Base-by-base conservation (phyloP, 2,888 invertebrate species). In the Lasioglossum pauxillum region DNA sequence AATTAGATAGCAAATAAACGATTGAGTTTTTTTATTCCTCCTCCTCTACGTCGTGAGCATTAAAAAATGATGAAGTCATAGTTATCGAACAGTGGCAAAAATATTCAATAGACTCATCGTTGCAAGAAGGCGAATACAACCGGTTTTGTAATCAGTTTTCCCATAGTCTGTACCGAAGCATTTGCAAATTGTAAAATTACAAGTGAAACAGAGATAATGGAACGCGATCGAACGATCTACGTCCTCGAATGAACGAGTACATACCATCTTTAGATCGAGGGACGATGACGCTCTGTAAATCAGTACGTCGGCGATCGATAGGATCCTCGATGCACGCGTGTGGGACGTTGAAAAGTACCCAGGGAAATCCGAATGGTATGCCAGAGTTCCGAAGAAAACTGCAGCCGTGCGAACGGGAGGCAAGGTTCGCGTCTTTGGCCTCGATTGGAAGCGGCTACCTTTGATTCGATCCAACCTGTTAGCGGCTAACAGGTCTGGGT, bases 271-370 rank as follows among this genome's bases (percentile, higher is more conserved):
- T 85, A 79, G 85, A 78, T 35, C 53, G 72, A 27, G 44, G 80
- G 80, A 67, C 74, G 83, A 85, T 46, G 77, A 80, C 41, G 67
- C 31, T 72, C 16, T 53, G 82, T 71, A 80, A 83, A 89, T 89
- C 82, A 85, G 83, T 82, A 82, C 83, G 87, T 83, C 81, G 83
- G 79, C 69, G 89, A 89, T 87, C 84, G 78, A 87, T 78, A 83
- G 80, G 74, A 60, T 84, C 77, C 57, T 60, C 60, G 77, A 53
- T 69, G 31, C 49, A 10, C 64, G 78, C 64, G 78, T 74, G 85
- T 88, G 75, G 80, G 87, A 85, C 81, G 73, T 53, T 57, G 89
- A 86, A 75, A 76, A 82, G 75, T 81, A 44, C 81, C 85, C 60
- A 74, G 53, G 57, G 82, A 87, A 85, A 89, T 81, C 67, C 78